Percentiles rank a stretch among this genome's conserved stretches.
Conservation (phyloP, 64 coral and sea anemone species). For the Stylophora pistillata region DNA sequence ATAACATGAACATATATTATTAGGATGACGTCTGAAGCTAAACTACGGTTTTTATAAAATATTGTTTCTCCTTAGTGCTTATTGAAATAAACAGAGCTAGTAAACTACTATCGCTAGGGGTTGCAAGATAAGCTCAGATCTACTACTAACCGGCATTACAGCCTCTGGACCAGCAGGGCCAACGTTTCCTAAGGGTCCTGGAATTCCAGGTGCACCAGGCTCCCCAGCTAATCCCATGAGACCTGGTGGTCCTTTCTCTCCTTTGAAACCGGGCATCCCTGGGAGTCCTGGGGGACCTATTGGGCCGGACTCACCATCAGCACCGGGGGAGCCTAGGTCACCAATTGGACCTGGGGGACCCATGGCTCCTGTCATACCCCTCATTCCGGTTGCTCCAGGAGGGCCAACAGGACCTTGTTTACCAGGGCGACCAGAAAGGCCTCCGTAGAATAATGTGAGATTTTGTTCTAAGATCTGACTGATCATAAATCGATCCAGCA, state of each 20-base stretch:
- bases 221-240: slow-evolving; percentile 81
- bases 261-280: slow-evolving; percentile 78
- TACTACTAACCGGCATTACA: slow-evolving; percentile 72
- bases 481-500: slow-evolving; percentile 96
- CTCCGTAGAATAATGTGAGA: slow-evolving; percentile 93
- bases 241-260: slow-evolving; percentile 72
- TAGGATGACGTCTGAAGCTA: too few relatives aligned
- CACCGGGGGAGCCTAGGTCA: slow-evolving; percentile 80
- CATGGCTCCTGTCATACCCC: slow-evolving; percentile 54
- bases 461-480: slow-evolving; percentile 97
- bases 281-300: slow-evolving; percentile 72
- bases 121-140: too few relatives aligned
- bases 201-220: slow-evolving; percentile 79
- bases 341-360: slow-evolving; percentile 70
- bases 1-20: too few relatives aligned
- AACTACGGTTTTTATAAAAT: too few relatives aligned
- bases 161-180: slow-evolving; percentile 85
- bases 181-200: slow-evolving; percentile 52
- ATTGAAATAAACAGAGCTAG: too few relatives aligned
- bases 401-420: slow-evolving; percentile 53
- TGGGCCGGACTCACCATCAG: slow-evolving; percentile 64
- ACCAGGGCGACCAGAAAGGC: slow-evolving; percentile 73
- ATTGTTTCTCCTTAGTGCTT: too few relatives aligned
- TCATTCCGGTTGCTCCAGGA: slow-evolving; percentile 48
- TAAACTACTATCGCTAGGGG: too few relatives aligned